Conservation (phyloP, 2,888 invertebrate genomes). For the Agonopterix heracliana region DNA sequence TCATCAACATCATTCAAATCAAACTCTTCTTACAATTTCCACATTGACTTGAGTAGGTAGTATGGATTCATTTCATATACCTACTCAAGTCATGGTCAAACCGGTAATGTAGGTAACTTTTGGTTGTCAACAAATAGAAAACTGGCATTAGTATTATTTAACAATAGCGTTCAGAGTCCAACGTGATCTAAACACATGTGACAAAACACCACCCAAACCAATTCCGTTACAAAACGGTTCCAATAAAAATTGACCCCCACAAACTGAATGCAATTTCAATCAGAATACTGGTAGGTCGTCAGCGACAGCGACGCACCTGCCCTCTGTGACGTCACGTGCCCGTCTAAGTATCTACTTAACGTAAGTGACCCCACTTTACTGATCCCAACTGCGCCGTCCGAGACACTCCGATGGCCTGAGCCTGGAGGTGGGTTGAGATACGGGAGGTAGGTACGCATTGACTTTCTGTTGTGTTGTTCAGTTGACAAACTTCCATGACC, state of each 20-base stretch:
- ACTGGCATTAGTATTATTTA: too few relatives aligned
- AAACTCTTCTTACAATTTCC: too few relatives aligned
- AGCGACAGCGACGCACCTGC: constrained; percentile 54
- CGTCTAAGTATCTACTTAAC: constrained; percentile 69
- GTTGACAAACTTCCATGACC: too few relatives aligned
- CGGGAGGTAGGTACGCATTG: too few relatives aligned
- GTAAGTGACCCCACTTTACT: constrained; percentile 66
- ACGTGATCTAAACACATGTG: not conserved
- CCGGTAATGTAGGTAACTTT: too few relatives aligned
- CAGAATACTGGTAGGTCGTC: constrained; percentile 43
- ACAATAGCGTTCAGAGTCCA: not conserved
- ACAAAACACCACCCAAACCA: constrained; percentile 10
- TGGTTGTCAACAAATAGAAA: too few relatives aligned
- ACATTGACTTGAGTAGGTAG: too few relatives aligned
- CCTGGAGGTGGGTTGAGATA: not conserved
- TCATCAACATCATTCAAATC: too few relatives aligned
- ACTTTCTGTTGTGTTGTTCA: not conserved
- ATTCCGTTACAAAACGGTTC: constrained; percentile 34
- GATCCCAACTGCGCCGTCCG: constrained; percentile 53
- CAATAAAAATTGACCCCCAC: constrained; percentile 46
- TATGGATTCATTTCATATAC: too few relatives aligned
- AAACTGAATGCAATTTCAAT: constrained; percentile 56
- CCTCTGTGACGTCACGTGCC: constrained; percentile 59
- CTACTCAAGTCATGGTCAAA: too few relatives aligned
- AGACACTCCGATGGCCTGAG: constrained; percentile 31